Base-by-base conservation (phyloP, 2,888 invertebrate genomes). In the Oligia latruncula region DNA sequence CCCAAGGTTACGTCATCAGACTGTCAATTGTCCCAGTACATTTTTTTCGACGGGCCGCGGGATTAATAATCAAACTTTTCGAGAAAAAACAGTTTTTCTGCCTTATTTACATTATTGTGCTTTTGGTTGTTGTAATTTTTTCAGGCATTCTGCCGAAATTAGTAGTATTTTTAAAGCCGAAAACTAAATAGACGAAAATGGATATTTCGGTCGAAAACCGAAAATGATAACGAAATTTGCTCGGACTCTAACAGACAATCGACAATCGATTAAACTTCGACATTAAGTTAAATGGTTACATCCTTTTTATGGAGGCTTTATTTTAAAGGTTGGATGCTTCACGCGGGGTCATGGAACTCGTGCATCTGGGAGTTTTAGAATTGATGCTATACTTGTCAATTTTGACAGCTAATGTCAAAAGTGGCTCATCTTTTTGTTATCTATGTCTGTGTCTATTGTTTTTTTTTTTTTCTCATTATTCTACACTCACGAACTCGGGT, bases 241-340 rank as follows among this genome's bases (percentile, higher is more conserved):
- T 62, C n/a, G 40, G 1, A 40, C 62, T 71, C 62, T 71, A 60
- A 71, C 5, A 84, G 46, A 84, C 68, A 84, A 81, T 76, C 64
- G 80, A 88, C 83, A 82, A 81, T 83, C 81, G 78, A 85, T 86
- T 72, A 17, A 74, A 71, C 74, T 46, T 86, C 81, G 83, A 88
- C 79, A 86, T 85, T 77, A 65, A 75, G 49, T 74, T 78, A 79
- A 78, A 85, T 74, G n/a, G 71, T 52, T 81, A 83, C 83, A 89
- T 89, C 88, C 88, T 90, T 88, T 82, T 86, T 81, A 65, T 62
- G 29, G 71, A 82, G 65, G 75, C n/a, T 79, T 73, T 13, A 17
- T 11, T 77, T 74, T 68, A 83, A 88, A 89, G 88, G 90, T 89
- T 86, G 72, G 35, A 40, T 70, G 40, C 71, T 64, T 80, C 88